Conservation (phyloP, 2,888 invertebrate species). For the Ganaspis brasiliensis region DNA sequence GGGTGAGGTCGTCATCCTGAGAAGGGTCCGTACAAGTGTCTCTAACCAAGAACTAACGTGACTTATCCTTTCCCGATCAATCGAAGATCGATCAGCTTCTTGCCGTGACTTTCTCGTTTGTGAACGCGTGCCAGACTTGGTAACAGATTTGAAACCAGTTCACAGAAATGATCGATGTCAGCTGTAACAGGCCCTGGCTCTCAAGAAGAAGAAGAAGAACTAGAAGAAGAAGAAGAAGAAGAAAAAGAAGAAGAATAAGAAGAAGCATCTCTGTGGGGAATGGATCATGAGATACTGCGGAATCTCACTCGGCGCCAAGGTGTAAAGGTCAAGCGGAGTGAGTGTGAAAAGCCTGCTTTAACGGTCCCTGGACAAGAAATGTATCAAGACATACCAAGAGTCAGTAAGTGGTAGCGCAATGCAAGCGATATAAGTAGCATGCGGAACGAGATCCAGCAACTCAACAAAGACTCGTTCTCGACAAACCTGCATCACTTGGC, state of each 20-base stretch:
- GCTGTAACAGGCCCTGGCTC: slow-evolving; percentile 61
- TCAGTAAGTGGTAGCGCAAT: slow-evolving; percentile 1
- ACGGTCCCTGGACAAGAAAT: slow-evolving; percentile 55
- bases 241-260: too few species aligned
- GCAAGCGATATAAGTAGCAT: slow-evolving; percentile 20
- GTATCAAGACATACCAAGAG: slow-evolving; percentile 32
- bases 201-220: slow-evolving; percentile 58
- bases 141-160: slow-evolving; percentile 68
- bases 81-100: slow-evolving; percentile 59
- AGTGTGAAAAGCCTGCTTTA: slow-evolving; percentile 53
- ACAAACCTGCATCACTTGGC: slow-evolving; percentile 11
- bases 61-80: slow-evolving; percentile 66
- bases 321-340: slow-evolving; percentile 53
- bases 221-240: too few species aligned
- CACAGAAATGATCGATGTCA: slow-evolving; percentile 60
- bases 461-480: slow-evolving; percentile 7
- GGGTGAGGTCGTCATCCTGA: slow-evolving; percentile 65
- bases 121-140: slow-evolving; percentile 67
- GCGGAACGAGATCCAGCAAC: slow-evolving; percentile 7
- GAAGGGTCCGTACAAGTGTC: slow-evolving; percentile 57
- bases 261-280: slow-evolving; percentile 56
- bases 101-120: slow-evolving; percentile 64
- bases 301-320: slow-evolving; percentile 53
- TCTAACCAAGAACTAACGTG: slow-evolving; percentile 64
- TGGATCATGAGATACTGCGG: slow-evolving; percentile 58